Evolutionary conservation across 2,113 vertebrate species (phyloP).

Genomic region (Urocolius indicus): DNA sequence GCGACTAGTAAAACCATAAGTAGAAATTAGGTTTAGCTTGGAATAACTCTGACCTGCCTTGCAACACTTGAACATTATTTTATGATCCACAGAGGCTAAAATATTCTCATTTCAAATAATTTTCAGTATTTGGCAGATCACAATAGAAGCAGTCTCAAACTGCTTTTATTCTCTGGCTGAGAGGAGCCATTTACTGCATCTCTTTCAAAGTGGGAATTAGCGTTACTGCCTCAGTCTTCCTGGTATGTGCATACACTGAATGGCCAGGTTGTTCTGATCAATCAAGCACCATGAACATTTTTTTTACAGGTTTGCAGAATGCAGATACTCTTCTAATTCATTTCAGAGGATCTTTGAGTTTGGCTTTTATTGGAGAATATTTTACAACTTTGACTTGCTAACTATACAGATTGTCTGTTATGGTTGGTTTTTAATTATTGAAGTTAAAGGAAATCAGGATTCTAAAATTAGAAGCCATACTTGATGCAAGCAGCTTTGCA

Average conservation of each 20-base stretch:
- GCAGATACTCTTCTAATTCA: background rate
- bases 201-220: background rate
- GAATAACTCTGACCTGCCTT: background rate
- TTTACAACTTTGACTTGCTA: background rate
- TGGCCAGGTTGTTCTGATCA: background rate
- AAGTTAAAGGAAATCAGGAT: background rate
- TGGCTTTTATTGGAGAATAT: background rate
- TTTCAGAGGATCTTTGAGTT: background rate
- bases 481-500: background rate
- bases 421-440: background rate
- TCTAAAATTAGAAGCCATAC: background rate
- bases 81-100: background rate
- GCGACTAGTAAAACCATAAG: background rate
- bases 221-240: background rate
- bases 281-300: background rate
- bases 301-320: background rate
- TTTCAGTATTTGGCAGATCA: background rate
- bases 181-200: background rate
- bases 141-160: background rate
- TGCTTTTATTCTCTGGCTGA: background rate
- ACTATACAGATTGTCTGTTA: background rate
- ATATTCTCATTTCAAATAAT: background rate
- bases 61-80: background rate
- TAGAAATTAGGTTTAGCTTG: background rate
- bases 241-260: background rate